Percentiles rank a stretch among this genome's conserved stretches.
Evolutionary conservation across 2,113 vertebrate species (phyloP).

Genomic region (Onychostruthus taczanowskii): DNA sequence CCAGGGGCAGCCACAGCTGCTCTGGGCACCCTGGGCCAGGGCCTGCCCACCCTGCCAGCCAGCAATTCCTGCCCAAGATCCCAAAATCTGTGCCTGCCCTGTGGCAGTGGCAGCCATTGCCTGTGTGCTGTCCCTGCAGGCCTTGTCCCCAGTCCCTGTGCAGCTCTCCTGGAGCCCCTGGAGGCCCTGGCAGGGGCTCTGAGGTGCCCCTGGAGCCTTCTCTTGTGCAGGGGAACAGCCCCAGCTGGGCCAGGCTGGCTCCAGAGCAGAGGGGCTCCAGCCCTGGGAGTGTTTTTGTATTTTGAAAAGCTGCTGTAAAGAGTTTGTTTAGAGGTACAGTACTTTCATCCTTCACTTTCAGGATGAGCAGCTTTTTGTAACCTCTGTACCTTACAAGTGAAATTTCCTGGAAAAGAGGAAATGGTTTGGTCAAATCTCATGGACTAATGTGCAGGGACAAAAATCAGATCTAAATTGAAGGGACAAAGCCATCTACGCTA

Average conservation of each 20-base stretch:
- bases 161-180: background rate
- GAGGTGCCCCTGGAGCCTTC: background rate
- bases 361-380: fast-evolving
- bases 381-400: background rate
- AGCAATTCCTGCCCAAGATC: fast-evolving
- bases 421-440: background rate
- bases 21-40: background rate
- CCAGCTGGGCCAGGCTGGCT: background rate
- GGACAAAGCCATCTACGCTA: fast-evolving
- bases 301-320: background rate
- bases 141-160: background rate
- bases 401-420: background rate
- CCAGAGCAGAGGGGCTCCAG: background rate
- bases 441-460: fast-evolving
- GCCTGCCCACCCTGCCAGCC: fast-evolving
- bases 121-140: fast-evolving
- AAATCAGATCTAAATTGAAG: background rate
- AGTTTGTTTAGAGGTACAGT: background rate
- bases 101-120: background rate
- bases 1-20: background rate
- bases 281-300: fast-evolving
- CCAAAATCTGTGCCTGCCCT: background rate
- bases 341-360: background rate
- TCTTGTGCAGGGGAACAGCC: fast-evolving
- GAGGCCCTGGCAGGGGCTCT: fast-evolving